These are phyloP conservation scores for Apamea sordens DNA, from an alignment of 2,888 invertebrate species.

Conservation along the genomic window DNA sequence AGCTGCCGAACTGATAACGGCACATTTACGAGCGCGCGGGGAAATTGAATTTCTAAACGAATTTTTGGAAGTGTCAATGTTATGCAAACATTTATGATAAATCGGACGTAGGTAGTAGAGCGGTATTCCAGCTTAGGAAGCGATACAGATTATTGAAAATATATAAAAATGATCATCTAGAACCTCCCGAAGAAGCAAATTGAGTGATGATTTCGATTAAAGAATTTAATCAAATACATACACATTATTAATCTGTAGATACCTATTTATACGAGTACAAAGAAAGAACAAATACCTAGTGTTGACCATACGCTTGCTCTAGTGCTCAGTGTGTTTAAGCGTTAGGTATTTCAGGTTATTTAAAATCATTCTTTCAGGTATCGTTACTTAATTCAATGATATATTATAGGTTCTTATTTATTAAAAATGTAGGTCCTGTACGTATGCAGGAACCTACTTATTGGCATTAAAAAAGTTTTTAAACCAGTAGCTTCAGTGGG, in stretches of 20 bases:
- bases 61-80: constrained; percentile 64
- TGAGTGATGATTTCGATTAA: neutral
- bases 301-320: neutral
- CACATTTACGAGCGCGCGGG: constrained; percentile 71
- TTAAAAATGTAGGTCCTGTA: too few species aligned
- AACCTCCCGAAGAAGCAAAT: neutral
- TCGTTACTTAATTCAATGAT: neutral
- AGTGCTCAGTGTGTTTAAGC: too few species aligned
- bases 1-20: constrained; percentile 77
- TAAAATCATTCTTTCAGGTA: neutral
- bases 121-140: constrained; percentile 5
- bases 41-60: constrained; percentile 77
- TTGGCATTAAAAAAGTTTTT: neutral
- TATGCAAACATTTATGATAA: constrained; percentile 58
- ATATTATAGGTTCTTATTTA: neutral
- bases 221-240: neutral
- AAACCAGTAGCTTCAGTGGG: neutral
- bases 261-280: neutral
- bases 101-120: constrained; percentile 21
- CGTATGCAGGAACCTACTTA: neutral
- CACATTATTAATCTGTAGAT: neutral
- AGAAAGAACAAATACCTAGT: neutral
- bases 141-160: neutral
- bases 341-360: neutral
- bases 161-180: neutral